Conservation (phyloP, 2,113 vertebrate species). For the Neodontobutis hainanensis region DNA sequence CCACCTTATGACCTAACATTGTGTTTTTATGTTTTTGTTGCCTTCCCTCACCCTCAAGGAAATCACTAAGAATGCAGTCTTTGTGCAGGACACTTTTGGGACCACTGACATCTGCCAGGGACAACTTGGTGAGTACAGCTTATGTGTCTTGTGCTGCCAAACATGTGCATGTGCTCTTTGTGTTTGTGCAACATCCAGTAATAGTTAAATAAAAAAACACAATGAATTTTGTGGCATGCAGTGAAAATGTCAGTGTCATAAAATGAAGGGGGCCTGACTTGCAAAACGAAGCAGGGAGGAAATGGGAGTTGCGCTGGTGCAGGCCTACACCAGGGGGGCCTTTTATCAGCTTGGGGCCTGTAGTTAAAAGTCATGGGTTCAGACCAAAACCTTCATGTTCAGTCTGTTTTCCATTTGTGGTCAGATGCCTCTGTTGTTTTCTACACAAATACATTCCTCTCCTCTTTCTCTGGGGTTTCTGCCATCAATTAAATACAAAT, state of each 20-base stretch:
- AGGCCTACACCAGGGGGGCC: slow-evolving; percentile 16
- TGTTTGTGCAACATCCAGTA: slow-evolving; percentile 16
- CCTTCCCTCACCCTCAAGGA: slow-evolving; percentile 61
- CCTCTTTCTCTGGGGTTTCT: slow-evolving; percentile 20
- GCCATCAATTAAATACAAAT: slow-evolving; percentile 1
- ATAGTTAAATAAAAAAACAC: slow-evolving; percentile 6
- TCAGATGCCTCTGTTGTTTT: not conserved
- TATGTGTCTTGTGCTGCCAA: no score
- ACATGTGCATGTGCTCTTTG: not conserved
- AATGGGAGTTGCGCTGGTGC: slow-evolving; percentile 5
- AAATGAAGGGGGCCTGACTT: no score
- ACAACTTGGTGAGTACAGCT: slow-evolving; percentile 78
- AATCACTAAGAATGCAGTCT: slow-evolving; percentile 73
- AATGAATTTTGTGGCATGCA: not conserved
- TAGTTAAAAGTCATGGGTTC: not conserved
- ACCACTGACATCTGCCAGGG: slow-evolving; percentile 85
- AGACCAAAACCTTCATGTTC: not conserved
- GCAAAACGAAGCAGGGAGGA: slow-evolving; percentile 17
- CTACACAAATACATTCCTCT: slow-evolving; percentile 7
- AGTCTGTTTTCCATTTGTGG: slow-evolving; percentile 46
- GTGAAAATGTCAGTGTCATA: not conserved
- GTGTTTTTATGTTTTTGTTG: not conserved
- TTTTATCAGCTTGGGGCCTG: not conserved
- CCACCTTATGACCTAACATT: not conserved
- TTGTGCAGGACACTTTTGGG: slow-evolving; percentile 76